Base-by-base conservation (phyloP, 2,888 invertebrate species). In the Phengaris arion region DNA sequence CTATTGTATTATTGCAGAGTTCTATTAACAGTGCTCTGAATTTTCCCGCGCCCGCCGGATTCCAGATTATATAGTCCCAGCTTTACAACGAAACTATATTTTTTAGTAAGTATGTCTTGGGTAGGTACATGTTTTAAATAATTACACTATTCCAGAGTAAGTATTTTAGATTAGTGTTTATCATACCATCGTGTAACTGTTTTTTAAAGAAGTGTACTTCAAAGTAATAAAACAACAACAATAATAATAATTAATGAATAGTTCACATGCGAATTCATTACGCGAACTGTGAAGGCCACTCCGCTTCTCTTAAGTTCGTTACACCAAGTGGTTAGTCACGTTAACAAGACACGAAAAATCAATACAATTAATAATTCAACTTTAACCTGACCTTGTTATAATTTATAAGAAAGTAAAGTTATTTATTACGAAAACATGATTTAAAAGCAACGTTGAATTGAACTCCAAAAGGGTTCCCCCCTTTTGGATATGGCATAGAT, bases 221-320 rank as follows among this genome's bases (percentile, higher is more conserved):
- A 15, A 15, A 12, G 15, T 59, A 9, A 45, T 64, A 64, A 64
- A 64, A 64, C 15, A 9, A 15, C 9, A 22, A 10, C 59, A 64
- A 64, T 10, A 64, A 64, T 48, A 7, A 3, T n/a, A 1, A 48
- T 35, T 64, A 64, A 64, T 64, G 10, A 64, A 12, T 12, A 12
- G 35, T 64, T 64, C 35, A 64, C 64, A 64, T 64, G 64, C 13
- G 35, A 35, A 35, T 64, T 64, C 35, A 64, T 64, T 15, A 9
- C 59, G 64, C 13, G 35, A 64, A 64, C 35, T 64, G 64, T 64
- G 64, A 64, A 45, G 64, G 64, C 13, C 64, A 45, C 64, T 15
- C 57, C 35, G 10, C 22, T 64, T 2, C 22, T 35, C 35, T 35
- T 35, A 1, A 35, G 35, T 4, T 35, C 22, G 59, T 64, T 22